Evolutionary conservation across 2,888 invertebrate species (phyloP).

Genomic region (Tetragonisca angustula): DNA sequence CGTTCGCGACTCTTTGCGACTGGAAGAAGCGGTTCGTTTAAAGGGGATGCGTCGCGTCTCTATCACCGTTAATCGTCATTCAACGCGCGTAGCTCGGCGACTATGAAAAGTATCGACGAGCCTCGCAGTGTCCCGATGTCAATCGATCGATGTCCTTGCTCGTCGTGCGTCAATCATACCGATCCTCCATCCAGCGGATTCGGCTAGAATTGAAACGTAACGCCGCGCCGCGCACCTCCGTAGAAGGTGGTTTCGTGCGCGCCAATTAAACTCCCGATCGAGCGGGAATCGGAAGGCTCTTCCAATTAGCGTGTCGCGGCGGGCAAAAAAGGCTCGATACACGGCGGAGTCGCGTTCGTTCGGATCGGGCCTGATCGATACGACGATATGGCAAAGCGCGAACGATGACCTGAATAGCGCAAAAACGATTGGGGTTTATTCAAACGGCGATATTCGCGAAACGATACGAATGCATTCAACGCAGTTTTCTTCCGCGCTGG

Average conservation of each 20-base stretch:
- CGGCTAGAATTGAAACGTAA: slow-evolving; percentile 31
- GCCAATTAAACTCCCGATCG: slow-evolving; percentile 6
- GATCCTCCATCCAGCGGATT: slow-evolving; percentile 10
- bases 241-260: not conserved
- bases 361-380: slow-evolving; percentile 1
- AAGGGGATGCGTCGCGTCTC: not conserved
- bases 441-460: slow-evolving; percentile 33
- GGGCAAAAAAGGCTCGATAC: not conserved
- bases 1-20: not conserved
- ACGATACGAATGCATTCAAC: slow-evolving; percentile 28
- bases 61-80: slow-evolving; percentile 55
- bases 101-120: slow-evolving; percentile 58
- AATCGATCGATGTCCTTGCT: slow-evolving; percentile 46
- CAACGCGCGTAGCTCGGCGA: slow-evolving; percentile 41
- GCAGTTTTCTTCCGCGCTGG: slow-evolving; percentile 43
- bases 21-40: not conserved
- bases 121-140: slow-evolving; percentile 50
- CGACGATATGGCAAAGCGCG: slow-evolving; percentile 9
- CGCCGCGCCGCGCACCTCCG: not conserved
- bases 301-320: not conserved
- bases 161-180: slow-evolving; percentile 49
- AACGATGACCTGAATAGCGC: slow-evolving; percentile 9
- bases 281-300: not conserved
- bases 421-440: slow-evolving; percentile 21
- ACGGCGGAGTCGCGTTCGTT: not conserved